phyloP scores from a whole-genome alignment of 2,888 invertebrate species.

The Meteorus colon region DNA sequence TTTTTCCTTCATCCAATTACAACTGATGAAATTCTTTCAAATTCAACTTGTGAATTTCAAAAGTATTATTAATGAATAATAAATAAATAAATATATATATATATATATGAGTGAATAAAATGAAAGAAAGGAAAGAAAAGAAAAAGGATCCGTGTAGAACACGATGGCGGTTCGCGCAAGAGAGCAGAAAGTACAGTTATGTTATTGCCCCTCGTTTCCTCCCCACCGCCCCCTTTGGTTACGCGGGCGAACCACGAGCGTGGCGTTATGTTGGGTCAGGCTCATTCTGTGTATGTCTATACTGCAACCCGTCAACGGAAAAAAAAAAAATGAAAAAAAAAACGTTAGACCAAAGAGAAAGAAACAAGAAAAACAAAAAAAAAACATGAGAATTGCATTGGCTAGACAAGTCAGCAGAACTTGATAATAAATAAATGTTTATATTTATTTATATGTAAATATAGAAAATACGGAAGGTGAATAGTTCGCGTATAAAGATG shows the following conservation, averaged over 20 bases:
- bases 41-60: background rate
- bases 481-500: background rate
- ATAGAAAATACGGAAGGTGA: background rate
- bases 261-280: constrained; percentile 53
- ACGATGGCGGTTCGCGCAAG: constrained; percentile 49
- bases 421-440: background rate
- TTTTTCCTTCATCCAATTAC: background rate
- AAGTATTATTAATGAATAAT: background rate
- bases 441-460: background rate
- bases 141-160: constrained; percentile 26
- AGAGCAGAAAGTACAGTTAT: constrained; percentile 46
- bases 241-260: constrained; percentile 28
- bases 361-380: background rate
- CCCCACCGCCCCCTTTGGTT: constrained; percentile 32
- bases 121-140: background rate
- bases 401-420: background rate
- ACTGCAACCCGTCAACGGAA: constrained; percentile 18
- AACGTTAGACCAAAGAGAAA: background rate
- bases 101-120: constrained; percentile 19
- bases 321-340: constrained; percentile 16
- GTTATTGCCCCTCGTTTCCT: constrained; percentile 28
- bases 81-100: background rate
- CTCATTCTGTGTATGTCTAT: constrained; percentile 1
- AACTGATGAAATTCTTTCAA: background rate
- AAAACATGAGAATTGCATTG: background rate